These are phyloP conservation scores for Muscina levida DNA, from an alignment of 2,888 invertebrate species.

Conservation along the genomic window DNA sequence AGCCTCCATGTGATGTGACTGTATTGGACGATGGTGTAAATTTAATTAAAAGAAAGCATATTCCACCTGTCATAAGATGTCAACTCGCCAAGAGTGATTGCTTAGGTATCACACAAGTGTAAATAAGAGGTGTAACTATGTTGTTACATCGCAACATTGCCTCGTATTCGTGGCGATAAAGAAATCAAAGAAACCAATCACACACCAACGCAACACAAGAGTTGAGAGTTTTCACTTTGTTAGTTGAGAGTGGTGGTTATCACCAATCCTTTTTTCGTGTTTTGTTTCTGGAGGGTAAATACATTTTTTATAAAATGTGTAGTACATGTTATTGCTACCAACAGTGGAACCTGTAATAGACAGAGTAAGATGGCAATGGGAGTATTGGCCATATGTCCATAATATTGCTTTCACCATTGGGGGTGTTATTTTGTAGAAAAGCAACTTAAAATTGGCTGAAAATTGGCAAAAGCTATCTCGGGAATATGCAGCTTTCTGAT, in stretches of 20 bases:
- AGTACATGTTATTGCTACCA: too few species aligned
- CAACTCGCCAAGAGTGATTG: constrained; percentile 25
- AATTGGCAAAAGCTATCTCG: too few species aligned
- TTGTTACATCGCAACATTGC: too few species aligned
- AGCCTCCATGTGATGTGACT: background rate
- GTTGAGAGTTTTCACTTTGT: constrained; percentile 4
- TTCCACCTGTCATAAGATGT: constrained; percentile 43
- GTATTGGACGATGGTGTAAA: background rate
- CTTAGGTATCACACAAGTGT: constrained; percentile 47
- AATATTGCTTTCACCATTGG: too few species aligned
- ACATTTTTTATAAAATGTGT: too few species aligned
- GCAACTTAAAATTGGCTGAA: too few species aligned
- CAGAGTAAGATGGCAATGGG: too few species aligned
- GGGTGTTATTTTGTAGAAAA: too few species aligned
- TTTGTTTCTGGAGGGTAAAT: too few species aligned
- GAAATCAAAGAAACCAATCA: constrained; percentile 19
- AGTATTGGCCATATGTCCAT: too few species aligned
- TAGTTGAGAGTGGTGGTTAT: background rate
- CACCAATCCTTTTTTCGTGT: constrained; percentile 18
- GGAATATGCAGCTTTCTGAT: too few species aligned
- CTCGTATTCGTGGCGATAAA: constrained; percentile 26
- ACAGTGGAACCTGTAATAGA: too few species aligned
- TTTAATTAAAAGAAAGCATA: constrained; percentile 50
- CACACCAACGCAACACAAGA: background rate
- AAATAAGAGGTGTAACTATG: constrained; percentile 29